Evolutionary conservation across 2,797 vertebrate species (phyloP).

Genomic region (Tolypeutes matacus): DNA sequence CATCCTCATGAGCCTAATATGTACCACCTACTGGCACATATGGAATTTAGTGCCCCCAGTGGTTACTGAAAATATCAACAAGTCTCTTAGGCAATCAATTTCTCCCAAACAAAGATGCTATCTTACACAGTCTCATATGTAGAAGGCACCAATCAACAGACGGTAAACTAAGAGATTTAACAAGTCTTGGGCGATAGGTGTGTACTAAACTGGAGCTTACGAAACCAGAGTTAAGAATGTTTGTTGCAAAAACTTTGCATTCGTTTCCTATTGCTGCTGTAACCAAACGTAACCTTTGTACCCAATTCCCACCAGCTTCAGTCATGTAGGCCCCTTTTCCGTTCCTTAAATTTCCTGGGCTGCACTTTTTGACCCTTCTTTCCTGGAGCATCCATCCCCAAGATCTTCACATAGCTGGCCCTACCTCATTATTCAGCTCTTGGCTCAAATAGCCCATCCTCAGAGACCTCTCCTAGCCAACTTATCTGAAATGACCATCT

Average conservation of each 20-base stretch:
- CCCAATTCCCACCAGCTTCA: not conserved
- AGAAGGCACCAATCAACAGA: not conserved
- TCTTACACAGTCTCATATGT: not conserved
- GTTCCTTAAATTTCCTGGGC: not conserved
- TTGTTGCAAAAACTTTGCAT: slow-evolving; percentile 10
- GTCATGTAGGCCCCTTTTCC: not conserved
- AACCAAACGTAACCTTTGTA: slow-evolving; percentile 18
- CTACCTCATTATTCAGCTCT: not conserved
- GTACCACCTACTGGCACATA: not conserved
- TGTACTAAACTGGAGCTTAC: not conserved
- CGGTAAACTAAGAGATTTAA: not conserved
- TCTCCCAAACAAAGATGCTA: not conserved
- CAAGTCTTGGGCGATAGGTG: not conserved
- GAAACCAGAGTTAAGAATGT: not conserved
- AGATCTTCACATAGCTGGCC: not conserved
- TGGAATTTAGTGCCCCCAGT: not conserved
- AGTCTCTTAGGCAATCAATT: not conserved
- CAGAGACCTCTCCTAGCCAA: not conserved
- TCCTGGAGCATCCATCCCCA: not conserved
- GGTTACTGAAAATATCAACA: not conserved
- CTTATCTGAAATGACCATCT: not conserved
- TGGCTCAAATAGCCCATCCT: not conserved
- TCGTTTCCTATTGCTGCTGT: not conserved
- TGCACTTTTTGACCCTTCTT: not conserved
- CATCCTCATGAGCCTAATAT: not conserved